These are phyloP conservation scores for Rhopalosiphum nymphaeae DNA, from an alignment of 2,888 invertebrate species.

Conservation along the genomic window DNA sequence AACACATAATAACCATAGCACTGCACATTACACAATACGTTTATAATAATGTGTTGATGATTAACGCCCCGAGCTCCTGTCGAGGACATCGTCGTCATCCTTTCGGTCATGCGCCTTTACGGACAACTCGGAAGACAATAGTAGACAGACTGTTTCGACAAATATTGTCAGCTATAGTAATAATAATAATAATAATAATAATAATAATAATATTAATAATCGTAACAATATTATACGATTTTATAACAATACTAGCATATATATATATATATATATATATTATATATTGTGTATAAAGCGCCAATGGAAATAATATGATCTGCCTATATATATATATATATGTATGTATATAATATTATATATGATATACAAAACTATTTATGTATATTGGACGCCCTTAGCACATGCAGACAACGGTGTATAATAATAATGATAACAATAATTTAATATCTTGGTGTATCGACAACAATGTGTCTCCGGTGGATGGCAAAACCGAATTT, in stretches of 20 bases:
- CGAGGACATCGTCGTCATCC: slow-evolving; percentile 14
- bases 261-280: too few species aligned
- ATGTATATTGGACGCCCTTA: slow-evolving; percentile 2
- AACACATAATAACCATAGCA: background rate
- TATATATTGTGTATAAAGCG: background rate
- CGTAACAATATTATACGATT: background rate
- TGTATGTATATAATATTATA: background rate
- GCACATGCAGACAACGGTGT: background rate
- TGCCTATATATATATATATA: background rate
- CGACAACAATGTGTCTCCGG: slow-evolving; percentile 22
- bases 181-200: background rate
- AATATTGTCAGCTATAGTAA: background rate
- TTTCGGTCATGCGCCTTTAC: background rate
- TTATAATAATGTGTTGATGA: background rate
- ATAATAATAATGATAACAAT: background rate
- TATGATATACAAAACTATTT: background rate
- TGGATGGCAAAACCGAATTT: slow-evolving; percentile 7
- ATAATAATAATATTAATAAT: background rate
- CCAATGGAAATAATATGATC: background rate
- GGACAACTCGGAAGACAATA: background rate
- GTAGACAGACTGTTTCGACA: background rate
- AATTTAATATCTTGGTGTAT: background rate
- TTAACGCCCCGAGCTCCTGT: background rate
- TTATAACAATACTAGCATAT: background rate
- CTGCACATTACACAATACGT: background rate